phyloP scores from a whole-genome alignment of 2,888 invertebrate species.

The Mycalesis mineus region DNA sequence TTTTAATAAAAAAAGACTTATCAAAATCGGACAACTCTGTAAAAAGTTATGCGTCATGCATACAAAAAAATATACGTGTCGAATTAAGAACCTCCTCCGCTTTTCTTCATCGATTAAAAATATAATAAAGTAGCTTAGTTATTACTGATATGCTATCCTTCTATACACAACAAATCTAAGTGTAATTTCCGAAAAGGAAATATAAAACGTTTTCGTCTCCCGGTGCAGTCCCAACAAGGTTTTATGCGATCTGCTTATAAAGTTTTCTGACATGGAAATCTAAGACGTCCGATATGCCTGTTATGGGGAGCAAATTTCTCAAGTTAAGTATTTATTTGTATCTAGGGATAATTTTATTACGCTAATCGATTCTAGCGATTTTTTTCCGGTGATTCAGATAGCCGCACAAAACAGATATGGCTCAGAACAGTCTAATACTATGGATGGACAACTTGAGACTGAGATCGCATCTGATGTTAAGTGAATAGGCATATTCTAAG shows the following conservation, averaged over 20 bases:
- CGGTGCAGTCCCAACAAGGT: constrained; percentile 35
- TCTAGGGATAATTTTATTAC: constrained; percentile 2
- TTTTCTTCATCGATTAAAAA: no score
- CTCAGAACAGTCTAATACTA: no score
- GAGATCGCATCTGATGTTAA: no score
- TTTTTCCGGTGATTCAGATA: background rate
- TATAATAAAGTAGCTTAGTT: background rate
- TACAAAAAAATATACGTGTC: no score
- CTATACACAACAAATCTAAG: background rate
- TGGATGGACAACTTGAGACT: no score
- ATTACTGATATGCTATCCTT: background rate
- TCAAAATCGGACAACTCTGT: no score
- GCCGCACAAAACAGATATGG: no score
- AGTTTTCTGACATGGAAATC: constrained; percentile 16
- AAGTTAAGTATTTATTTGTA: constrained; percentile 6
- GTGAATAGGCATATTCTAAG: no score
- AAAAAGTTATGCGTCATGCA: no score
- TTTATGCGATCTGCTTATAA: constrained; percentile 37
- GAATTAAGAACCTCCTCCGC: no score
- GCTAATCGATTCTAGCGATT: background rate
- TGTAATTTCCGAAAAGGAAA: constrained; percentile 1
- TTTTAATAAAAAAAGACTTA: no score
- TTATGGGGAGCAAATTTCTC: constrained; percentile 6
- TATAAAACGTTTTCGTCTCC: constrained; percentile 17
- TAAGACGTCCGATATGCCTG: background rate